phyloP scores from a whole-genome alignment of 2,113 vertebrate species.

The Gulo gulo region DNA sequence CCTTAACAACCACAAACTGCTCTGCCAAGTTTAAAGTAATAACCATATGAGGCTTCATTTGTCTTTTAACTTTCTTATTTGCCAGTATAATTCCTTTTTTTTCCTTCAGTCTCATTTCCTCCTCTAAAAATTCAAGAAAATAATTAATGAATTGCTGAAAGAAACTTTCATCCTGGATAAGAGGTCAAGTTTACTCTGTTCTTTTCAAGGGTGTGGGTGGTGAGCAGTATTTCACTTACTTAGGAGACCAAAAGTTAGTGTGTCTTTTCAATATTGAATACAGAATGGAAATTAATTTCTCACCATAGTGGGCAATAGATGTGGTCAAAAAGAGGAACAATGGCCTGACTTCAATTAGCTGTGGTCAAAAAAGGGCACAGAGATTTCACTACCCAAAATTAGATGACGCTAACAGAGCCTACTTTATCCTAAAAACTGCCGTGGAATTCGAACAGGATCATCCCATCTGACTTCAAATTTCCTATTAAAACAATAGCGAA shows the following conservation, averaged over 20 bases:
- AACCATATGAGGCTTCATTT: background rate
- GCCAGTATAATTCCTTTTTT: background rate
- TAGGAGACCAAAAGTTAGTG: background rate
- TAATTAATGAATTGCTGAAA: conserved; percentile 26
- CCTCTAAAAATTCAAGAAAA: conserved; percentile 9
- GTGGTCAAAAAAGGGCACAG: background rate
- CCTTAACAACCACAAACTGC: background rate
- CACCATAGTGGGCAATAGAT: background rate
- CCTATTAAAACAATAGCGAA: conserved; percentile 26
- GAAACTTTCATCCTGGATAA: background rate
- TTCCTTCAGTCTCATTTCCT: background rate
- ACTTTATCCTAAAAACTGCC: conserved; percentile 17
- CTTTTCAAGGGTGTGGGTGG: background rate
- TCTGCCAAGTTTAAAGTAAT: background rate
- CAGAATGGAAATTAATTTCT: conserved; percentile 39
- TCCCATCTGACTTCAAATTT: conserved; percentile 49
- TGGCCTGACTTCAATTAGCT: conserved; percentile 45
- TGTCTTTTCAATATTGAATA: background rate
- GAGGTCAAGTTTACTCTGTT: background rate
- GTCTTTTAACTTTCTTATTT: background rate
- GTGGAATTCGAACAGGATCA: conserved; percentile 27
- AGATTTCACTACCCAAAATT: conserved; percentile 11
- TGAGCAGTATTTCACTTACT: background rate
- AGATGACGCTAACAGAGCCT: background rate
- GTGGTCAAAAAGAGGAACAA: background rate